Percentiles rank a stretch among this genome's conserved stretches.
Evolutionary conservation across 2,888 invertebrate genomes (phyloP).

Genomic region (Elegia similella): DNA sequence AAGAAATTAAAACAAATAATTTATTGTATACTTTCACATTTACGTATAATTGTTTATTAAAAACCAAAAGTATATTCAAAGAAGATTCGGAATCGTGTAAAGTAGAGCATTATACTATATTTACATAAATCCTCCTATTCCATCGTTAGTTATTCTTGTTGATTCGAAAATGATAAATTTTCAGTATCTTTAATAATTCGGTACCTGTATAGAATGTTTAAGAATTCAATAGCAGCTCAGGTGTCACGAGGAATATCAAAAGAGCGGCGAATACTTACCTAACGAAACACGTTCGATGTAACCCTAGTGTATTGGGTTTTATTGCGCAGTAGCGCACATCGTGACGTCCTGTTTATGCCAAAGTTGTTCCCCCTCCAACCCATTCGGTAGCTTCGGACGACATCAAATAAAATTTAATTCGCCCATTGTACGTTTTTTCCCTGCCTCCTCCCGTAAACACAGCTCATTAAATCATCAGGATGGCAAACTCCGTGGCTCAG

Average conservation of each 20-base stretch:
- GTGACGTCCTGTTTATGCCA: constrained; percentile 66
- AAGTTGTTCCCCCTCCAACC: constrained; percentile 41
- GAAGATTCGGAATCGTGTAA: too few relatives aligned
- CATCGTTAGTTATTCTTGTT: neutral
- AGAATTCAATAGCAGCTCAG: neutral
- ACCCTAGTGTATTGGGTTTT: constrained; percentile 34
- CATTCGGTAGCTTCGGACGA: constrained; percentile 57
- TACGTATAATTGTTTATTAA: too few relatives aligned
- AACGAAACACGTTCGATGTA: constrained; percentile 15
- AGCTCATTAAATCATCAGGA: constrained; percentile 32
- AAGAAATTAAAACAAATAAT: too few relatives aligned
- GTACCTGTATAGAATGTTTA: neutral
- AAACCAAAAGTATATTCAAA: too few relatives aligned
- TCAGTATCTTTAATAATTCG: neutral
- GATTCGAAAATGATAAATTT: neutral
- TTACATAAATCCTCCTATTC: too few relatives aligned
- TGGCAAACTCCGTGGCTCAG: neutral
- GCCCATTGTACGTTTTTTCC: constrained; percentile 58
- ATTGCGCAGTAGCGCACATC: constrained; percentile 48
- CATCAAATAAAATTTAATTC: constrained; percentile 73
- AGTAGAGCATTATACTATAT: too few relatives aligned
- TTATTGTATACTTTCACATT: too few relatives aligned
- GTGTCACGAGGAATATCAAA: neutral
- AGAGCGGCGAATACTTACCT: neutral
- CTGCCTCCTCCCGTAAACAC: constrained; percentile 18